A percentile compares a stretch with the other conserved stretches of the same genome.
Conservation (phyloP, 2,113 vertebrate species). For the Poeciliopsis turrubarensis region DNA sequence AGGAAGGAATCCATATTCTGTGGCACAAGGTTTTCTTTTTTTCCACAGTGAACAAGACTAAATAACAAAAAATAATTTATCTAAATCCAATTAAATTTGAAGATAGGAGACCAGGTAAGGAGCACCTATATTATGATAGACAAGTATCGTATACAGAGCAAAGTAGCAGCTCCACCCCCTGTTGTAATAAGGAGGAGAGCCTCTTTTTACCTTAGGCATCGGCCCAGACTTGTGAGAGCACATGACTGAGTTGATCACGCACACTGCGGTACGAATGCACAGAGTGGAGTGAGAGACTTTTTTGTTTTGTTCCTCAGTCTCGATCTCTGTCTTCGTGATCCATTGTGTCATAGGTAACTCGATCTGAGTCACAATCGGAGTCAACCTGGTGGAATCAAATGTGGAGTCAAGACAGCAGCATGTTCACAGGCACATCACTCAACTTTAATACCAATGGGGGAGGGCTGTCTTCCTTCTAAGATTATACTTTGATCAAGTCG, state of each 20-base stretch:
- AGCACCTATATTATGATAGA: conserved; percentile 63
- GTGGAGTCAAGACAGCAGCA: conserved; percentile 82
- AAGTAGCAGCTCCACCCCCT: conserved; percentile 64
- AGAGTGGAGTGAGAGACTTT: conserved; percentile 72
- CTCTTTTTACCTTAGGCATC: conserved; percentile 82
- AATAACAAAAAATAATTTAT: conserved; percentile 49
- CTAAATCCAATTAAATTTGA: conserved; percentile 34
- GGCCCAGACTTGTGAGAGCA: conserved; percentile 76
- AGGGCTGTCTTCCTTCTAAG: conserved; percentile 30
- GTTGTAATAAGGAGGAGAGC: conserved; percentile 64
- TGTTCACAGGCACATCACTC: conserved; percentile 70
- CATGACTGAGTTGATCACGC: conserved; percentile 73
- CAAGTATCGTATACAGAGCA: conserved; percentile 75
- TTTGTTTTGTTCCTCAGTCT: conserved; percentile 76
- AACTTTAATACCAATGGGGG: conserved; percentile 43
- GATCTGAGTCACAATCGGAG: conserved; percentile 79
- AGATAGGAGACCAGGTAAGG: conserved; percentile 50
- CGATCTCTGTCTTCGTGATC: conserved; percentile 77
- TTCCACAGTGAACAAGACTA: conserved; percentile 52
- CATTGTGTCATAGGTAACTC: conserved; percentile 77
- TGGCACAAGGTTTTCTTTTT: conserved; percentile 17
- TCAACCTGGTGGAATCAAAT: conserved; percentile 86
- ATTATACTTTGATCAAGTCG: background rate
- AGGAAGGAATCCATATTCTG: conserved; percentile 17
- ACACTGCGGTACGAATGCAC: conserved; percentile 75